Evolutionary conservation across 2,113 vertebrate species (phyloP).

Genomic region (Anarrhichthys ocellatus): DNA sequence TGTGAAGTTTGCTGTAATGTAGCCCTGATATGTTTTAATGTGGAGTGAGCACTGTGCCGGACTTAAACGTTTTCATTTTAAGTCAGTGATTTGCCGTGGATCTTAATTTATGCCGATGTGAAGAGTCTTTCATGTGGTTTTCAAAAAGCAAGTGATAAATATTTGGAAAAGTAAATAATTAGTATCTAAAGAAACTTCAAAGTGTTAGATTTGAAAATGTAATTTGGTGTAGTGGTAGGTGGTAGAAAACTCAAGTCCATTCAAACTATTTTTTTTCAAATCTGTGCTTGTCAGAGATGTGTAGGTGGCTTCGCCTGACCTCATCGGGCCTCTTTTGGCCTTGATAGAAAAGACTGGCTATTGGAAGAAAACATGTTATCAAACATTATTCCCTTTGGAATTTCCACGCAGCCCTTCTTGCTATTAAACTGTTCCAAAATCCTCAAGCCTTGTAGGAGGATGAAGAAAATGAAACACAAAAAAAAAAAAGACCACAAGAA

Average conservation of each 20-base stretch:
- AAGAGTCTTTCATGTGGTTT: not conserved
- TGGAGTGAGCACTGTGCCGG: no score
- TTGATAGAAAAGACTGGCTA: constrained; percentile 34
- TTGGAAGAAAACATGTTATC: constrained; percentile 39
- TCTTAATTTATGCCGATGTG: no score
- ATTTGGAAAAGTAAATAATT: not conserved
- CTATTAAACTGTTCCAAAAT: constrained; percentile 47
- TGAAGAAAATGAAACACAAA: constrained; percentile 49
- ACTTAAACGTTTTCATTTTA: no score
- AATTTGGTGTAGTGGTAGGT: no score
- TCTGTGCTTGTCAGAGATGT: constrained; percentile 13
- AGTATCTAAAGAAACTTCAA: no score
- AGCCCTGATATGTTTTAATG: not conserved
- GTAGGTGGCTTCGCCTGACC: constrained; percentile 42
- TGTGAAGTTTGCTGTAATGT: not conserved
- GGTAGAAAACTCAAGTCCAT: constrained; percentile 8
- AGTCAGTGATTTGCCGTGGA: no score
- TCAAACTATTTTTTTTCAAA: constrained; percentile 17
- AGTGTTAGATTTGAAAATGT: no score
- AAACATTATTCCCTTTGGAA: constrained; percentile 32
- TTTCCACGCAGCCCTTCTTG: constrained; percentile 22
- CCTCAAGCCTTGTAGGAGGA: constrained; percentile 45
- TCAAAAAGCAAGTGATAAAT: not conserved
- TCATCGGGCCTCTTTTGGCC: constrained; percentile 25
- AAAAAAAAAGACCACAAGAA: constrained; percentile 30